Evolutionary conservation across 2,888 invertebrate species (phyloP).

Genomic region (Sturmia bella): DNA sequence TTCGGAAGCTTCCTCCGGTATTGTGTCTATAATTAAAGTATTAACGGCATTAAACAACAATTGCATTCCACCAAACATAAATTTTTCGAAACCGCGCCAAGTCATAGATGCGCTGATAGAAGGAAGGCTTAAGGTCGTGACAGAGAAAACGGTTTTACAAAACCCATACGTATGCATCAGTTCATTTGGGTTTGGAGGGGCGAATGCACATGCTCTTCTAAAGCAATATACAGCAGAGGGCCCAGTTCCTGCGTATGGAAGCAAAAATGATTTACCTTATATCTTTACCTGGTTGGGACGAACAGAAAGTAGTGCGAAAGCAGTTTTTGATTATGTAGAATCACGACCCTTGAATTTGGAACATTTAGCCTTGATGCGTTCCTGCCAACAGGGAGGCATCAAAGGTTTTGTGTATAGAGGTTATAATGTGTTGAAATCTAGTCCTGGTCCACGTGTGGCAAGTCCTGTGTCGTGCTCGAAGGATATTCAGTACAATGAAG

Average conservation of each 20-base stretch:
- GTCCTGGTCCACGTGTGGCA: conserved; percentile 65
- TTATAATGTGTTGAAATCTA: conserved; percentile 83
- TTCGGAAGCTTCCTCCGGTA: conserved; percentile 91
- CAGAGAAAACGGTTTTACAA: conserved; percentile 86
- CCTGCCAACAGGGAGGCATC: conserved; percentile 84
- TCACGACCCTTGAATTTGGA: conserved; percentile 85
- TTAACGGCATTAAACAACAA: conserved; percentile 91
- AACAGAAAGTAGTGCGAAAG: conserved; percentile 88
- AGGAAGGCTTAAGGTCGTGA: conserved; percentile 87
- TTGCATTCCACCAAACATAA: conserved; percentile 92
- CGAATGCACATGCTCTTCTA: conserved; percentile 85
- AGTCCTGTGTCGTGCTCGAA: conserved; percentile 80
- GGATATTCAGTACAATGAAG: conserved; percentile 85
- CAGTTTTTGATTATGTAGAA: conserved; percentile 85
- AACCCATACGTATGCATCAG: conserved; percentile 92
- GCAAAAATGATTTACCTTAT: conserved; percentile 86
- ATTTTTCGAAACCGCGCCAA: conserved; percentile 86
- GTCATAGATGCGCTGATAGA: conserved; percentile 85
- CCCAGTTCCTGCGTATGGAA: conserved; percentile 82
- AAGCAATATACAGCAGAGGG: conserved; percentile 80
- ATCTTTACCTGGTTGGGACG: conserved; percentile 90
- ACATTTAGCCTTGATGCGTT: conserved; percentile 84
- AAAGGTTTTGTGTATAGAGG: conserved; percentile 89
- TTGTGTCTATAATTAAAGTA: conserved; percentile 91
- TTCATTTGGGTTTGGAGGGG: conserved; percentile 97